Base-by-base conservation (phyloP, 1,140 invertebrate genomes). In the Mamestra configurata region DNA sequence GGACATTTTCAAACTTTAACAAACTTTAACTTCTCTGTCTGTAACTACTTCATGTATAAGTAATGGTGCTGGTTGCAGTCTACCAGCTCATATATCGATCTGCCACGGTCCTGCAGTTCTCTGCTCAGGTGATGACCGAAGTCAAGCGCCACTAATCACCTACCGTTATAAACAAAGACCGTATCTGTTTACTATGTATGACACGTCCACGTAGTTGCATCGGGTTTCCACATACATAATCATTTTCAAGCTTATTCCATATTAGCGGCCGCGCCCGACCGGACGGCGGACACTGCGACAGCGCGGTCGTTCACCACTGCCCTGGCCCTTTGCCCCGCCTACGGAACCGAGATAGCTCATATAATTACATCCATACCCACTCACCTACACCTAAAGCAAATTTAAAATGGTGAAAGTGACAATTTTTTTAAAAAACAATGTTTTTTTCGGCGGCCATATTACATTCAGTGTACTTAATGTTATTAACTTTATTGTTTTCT, bases 241-340 rank as follows among this genome's bases (percentile, higher is more conserved):
- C 61, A 81, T 75, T 84, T 81, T 76, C 75, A 77, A 73, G 68
- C 68, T 71, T 82, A 75, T 77, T 70, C 77, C 77, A 86, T 81
- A 81, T 82, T 82, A 79, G 73, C 31, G 70, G 64, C 64, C 76
- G 77, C 70, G 40, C 75, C 46, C 61, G 73, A 83, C 86, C 82
- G 86, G 83, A 66, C 61, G 61, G 61, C 61, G 61, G 61, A 84
- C 80, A 81, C 82, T 82, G 55, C n/a, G n/a, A n/a, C n/a, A 82
- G 70, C 68, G 82, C 82, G 86, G 88, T 89, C 86, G 85, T 88
- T 91, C 89, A 88, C 88, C 86, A 88, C 80, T 46, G 51, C 79
- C 76, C 66, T 82, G 75, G 82, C 81, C 84, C 86, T 86, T 86
- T 84, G 84, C 84, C 76, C 83, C 83, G 82, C 84, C 84, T 86